phyloP scores from a whole-genome alignment of 1,140 invertebrate genomes.

The Phymastichus coffea region DNA sequence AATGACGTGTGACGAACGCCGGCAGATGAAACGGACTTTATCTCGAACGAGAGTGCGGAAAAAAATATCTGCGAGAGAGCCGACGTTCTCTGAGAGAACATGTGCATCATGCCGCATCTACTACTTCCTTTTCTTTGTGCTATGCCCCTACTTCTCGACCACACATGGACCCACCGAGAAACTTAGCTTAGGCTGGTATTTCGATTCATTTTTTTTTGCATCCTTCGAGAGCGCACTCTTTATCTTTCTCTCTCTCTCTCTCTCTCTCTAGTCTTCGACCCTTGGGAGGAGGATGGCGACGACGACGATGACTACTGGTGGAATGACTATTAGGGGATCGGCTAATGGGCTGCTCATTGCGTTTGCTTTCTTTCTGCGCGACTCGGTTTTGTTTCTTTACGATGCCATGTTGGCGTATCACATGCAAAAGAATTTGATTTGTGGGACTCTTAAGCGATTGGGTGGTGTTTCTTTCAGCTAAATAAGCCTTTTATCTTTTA shows the following conservation, averaged over 20 bases:
- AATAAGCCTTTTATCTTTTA: no score
- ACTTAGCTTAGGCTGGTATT: conserved; percentile 3
- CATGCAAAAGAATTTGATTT: no score
- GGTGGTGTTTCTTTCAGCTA: no score
- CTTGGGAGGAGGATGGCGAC: neutral
- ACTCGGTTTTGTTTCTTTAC: no score
- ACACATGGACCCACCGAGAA: conserved; percentile 23
- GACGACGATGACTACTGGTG: neutral
- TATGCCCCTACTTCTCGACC: neutral
- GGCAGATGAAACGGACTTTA: conserved; percentile 27
- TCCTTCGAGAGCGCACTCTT: neutral
- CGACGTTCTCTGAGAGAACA: conserved; percentile 10
- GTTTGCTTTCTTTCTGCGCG: neutral
- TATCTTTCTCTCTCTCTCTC: neutral
- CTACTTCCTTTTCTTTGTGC: conserved; percentile 28
- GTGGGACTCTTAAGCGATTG: no score
- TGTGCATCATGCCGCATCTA: conserved; percentile 26
- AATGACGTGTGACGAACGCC: conserved; percentile 4
- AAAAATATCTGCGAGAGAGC: conserved; percentile 6
- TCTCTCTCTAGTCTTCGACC: neutral
- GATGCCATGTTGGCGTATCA: no score
- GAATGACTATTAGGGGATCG: neutral
- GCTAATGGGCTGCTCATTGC: conserved; percentile 9
- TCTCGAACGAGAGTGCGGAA: conserved; percentile 3
- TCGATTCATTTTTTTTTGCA: neutral